Evolutionary conservation across 2,113 vertebrate species (phyloP), one percentile per base, ranked within the genome.

Genomic region (Strix uralensis): DNA sequence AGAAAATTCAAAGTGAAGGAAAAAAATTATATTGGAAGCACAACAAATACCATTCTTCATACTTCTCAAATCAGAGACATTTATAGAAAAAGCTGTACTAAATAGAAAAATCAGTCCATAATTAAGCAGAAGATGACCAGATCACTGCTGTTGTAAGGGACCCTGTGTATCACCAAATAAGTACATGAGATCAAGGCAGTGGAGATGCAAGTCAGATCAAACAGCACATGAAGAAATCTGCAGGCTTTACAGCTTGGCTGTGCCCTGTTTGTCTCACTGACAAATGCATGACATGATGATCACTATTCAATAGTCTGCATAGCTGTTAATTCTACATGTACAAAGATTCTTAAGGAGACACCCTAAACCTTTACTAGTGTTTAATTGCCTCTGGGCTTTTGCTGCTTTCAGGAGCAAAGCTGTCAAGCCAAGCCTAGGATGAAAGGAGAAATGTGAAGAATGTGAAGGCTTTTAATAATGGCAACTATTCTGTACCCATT

Each of bases 361-460:
- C 27, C 8, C 63, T 70, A 85, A 86, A 93, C 61, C 54, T 93
- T 66, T n/a, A 23, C 30, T 59, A 9, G 74, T 34, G 75, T 94
- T 90, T 67, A 61, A 44, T 75, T 61, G 63, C 89, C 65, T 82
- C 58, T 95, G 81, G 88, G 77, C 87, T 88, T 88, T 5, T 54
- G 78, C 62, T 15, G 10, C 65, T 86, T 58, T 82, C 32, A 15
- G 77, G 42, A 89, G 86, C 11, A 17, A 87, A 91, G 81, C 87
- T 90, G 81, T 88, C 54, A 82, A 87, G 78, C 72, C 88, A 59
- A 92, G 74, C 81, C 66, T 65, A 42, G 78, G 70, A 90, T 87
- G 52, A 96, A 96, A 92, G 91, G 36, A 92, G 81, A 94, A 93
- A 94, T 87, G 81, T 71, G 49, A 93, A 78, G 90, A 91, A 96